phyloP scores from a whole-genome alignment of 2,888 invertebrate species.

The Diarsia dahlii region DNA sequence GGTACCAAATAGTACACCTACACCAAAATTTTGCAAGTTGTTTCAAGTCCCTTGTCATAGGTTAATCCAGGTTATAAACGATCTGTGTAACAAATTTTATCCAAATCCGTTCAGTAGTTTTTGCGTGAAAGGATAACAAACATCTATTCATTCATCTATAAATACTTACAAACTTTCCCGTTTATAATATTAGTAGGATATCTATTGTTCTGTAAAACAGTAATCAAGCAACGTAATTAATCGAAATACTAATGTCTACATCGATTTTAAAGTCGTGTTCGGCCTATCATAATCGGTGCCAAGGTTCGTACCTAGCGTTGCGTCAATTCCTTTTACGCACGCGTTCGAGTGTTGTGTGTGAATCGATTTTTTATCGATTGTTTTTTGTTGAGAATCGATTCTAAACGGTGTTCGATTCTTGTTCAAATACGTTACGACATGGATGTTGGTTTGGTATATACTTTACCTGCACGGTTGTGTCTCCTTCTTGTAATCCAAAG shows the following conservation, averaged over 20 bases:
- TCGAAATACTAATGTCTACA: slow-evolving; percentile 57
- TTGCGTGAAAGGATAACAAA: no score
- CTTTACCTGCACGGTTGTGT: no score
- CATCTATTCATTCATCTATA: no score
- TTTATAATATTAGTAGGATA: not conserved
- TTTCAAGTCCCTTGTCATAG: no score
- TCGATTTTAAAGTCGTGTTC: slow-evolving; percentile 70
- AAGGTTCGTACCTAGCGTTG: slow-evolving; percentile 74
- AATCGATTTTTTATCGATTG: slow-evolving; percentile 52
- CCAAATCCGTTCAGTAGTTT: no score
- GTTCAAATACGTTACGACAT: slow-evolving; percentile 5
- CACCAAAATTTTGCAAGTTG: no score
- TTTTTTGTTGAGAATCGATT: slow-evolving; percentile 32
- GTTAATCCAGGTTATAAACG: no score
- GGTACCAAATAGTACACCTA: no score
- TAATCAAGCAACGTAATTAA: slow-evolving; percentile 44
- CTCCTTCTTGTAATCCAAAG: no score
- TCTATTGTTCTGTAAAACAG: slow-evolving; percentile 18
- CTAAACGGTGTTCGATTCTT: not conserved
- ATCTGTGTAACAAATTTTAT: no score
- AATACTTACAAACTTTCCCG: no score
- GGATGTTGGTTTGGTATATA: not conserved
- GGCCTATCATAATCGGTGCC: slow-evolving; percentile 74
- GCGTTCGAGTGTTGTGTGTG: slow-evolving; percentile 53
- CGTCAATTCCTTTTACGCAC: slow-evolving; percentile 70